Evolutionary conservation across 2,888 invertebrate species (phyloP).

Genomic region (Adineta ricciae): DNA sequence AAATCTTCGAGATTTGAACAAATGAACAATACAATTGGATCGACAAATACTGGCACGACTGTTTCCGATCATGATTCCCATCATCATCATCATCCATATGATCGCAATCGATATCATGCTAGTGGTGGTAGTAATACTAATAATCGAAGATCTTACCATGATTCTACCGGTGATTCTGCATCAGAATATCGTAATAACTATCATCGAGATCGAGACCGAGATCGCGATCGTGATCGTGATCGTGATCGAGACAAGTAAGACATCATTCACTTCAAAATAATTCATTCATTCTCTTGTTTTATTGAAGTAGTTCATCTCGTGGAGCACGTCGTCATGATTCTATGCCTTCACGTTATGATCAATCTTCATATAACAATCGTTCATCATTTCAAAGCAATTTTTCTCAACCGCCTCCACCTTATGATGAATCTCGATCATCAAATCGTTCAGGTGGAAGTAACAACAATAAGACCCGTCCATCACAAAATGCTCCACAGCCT

Average conservation of each 20-base stretch:
- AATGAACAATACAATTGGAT: background rate
- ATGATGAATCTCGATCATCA: background rate
- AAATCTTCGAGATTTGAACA: background rate
- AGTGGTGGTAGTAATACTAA: background rate
- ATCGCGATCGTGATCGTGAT: background rate
- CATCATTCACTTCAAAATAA: no score
- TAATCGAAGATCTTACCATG: background rate
- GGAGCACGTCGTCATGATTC: background rate
- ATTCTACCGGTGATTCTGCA: background rate
- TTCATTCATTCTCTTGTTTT: no score
- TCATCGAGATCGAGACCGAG: background rate
- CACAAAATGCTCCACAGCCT: background rate
- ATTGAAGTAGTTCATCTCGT: background rate
- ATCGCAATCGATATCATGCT: background rate
- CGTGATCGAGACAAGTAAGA: no score
- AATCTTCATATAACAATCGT: background rate
- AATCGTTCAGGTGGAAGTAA: background rate
- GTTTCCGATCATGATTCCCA: background rate
- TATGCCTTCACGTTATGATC: background rate
- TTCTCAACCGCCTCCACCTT: background rate
- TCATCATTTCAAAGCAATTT: background rate
- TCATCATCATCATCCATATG: background rate
- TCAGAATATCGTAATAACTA: background rate
- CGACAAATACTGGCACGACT: constrained; percentile 14
- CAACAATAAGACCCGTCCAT: background rate